A percentile compares a stretch with the other conserved stretches of the same genome.
Evolutionary conservation across 2,888 invertebrate genomes (phyloP).

Genomic region (Cantharis flavilabris): DNA sequence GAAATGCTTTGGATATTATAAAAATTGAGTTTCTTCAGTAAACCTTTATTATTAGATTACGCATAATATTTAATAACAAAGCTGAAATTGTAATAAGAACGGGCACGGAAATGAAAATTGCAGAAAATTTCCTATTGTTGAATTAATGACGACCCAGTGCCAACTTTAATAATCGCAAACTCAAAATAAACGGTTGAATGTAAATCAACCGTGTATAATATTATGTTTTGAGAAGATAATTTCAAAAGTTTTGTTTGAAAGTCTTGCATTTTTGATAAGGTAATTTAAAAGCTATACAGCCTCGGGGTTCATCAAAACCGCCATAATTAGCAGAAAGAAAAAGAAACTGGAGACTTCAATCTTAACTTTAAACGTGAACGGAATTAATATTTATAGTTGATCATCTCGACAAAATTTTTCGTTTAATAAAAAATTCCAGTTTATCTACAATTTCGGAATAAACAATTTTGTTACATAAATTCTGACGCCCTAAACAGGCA

Average conservation of each 20-base stretch:
- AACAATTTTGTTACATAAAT: not conserved
- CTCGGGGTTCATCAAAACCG: constrained; percentile 39
- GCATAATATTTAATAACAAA: not conserved
- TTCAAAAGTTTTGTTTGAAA: constrained; percentile 7
- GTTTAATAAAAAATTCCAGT: not conserved
- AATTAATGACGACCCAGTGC: constrained; percentile 6
- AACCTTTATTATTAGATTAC: not conserved
- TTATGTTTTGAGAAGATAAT: constrained; percentile 15
- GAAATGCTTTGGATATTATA: not conserved
- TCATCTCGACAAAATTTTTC: not conserved
- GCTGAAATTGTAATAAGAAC: not conserved
- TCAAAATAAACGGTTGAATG: constrained; percentile 13
- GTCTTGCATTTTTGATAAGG: constrained; percentile 40
- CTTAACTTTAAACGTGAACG: not conserved
- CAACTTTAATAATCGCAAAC: constrained; percentile 17
- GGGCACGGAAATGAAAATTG: not conserved
- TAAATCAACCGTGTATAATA: constrained; percentile 21
- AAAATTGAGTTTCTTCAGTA: not conserved
- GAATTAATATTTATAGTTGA: constrained; percentile 21
- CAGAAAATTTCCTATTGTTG: not conserved
- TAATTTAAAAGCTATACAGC: constrained; percentile 42
- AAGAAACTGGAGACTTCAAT: not conserved
- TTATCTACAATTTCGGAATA: not conserved
- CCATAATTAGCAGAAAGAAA: constrained; percentile 35
- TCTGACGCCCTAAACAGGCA: not conserved